These are phyloP conservation scores for Grammatotria lemairii DNA, from an alignment of 2,113 vertebrate species.

Conservation along the genomic window DNA sequence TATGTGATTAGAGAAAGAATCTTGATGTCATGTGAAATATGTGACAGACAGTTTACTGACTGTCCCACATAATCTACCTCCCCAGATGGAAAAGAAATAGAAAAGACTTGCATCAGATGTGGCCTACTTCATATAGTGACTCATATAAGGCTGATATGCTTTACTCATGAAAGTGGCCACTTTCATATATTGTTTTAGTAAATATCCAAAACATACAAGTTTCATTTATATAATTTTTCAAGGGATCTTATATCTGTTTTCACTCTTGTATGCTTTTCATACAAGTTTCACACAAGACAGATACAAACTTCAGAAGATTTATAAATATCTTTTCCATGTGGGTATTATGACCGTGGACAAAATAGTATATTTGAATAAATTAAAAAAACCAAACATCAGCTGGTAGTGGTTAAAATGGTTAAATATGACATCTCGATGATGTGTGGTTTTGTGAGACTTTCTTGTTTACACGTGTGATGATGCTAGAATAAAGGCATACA, in stretches of 20 bases:
- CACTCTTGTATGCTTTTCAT: neutral
- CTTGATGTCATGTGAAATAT: neutral
- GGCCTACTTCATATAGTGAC: neutral
- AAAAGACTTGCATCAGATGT: neutral
- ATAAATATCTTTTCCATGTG: accelerated
- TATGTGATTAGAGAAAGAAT: neutral
- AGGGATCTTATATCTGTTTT: neutral
- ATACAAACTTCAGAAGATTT: neutral
- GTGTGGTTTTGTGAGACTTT: neutral
- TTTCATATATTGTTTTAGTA: neutral
- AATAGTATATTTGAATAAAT: neutral
- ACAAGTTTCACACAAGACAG: neutral
- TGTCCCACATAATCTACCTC: neutral
- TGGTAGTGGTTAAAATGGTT: neutral
- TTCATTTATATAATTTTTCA: neutral
- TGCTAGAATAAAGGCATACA: neutral
- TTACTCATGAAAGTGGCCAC: neutral
- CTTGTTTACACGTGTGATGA: neutral
- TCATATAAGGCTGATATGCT: neutral
- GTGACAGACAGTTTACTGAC: neutral
- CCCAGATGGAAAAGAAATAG: neutral
- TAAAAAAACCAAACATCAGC: neutral
- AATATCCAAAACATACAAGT: accelerated
- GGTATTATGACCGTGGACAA: neutral
- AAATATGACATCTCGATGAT: neutral